Evolutionary conservation across 2,797 vertebrate genomes (phyloP).

Genomic region (Microhierax caerulescens): DNA sequence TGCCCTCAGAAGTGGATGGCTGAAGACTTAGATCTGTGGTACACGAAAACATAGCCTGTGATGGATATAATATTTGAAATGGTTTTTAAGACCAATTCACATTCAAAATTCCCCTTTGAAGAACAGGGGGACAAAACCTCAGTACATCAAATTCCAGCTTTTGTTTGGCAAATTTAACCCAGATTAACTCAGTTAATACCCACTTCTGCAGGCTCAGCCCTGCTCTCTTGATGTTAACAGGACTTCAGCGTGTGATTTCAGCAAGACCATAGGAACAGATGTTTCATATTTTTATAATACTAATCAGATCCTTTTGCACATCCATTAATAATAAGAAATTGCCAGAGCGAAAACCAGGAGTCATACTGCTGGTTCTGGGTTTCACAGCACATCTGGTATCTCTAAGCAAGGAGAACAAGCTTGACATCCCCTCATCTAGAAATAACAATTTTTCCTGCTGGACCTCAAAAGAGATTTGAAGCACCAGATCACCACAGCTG

Average conservation of each 20-base stretch:
- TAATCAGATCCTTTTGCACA: neutral
- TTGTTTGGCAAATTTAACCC: neutral
- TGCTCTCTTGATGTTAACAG: neutral
- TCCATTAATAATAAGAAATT: neutral
- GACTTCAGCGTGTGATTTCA: neutral
- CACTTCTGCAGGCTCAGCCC: neutral
- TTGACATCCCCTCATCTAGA: neutral
- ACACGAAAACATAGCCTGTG: neutral
- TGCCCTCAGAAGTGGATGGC: neutral
- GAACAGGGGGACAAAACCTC: neutral
- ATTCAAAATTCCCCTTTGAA: neutral
- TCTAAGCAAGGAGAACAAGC: neutral
- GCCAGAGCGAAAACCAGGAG: neutral
- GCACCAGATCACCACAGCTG: conserved; percentile 7
- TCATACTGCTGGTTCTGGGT: neutral
- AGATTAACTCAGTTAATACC: neutral
- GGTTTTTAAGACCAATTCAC: neutral
- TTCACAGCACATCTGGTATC: neutral
- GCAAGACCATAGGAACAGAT: neutral
- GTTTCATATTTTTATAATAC: neutral
- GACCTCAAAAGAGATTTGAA: neutral
- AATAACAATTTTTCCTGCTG: neutral
- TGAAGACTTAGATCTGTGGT: neutral
- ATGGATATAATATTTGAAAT: neutral
- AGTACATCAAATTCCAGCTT: neutral